A percentile compares a stretch with the other conserved stretches of the same genome.
Conservation (phyloP, 2,113 vertebrate genomes). For the Ciconia stormi region DNA sequence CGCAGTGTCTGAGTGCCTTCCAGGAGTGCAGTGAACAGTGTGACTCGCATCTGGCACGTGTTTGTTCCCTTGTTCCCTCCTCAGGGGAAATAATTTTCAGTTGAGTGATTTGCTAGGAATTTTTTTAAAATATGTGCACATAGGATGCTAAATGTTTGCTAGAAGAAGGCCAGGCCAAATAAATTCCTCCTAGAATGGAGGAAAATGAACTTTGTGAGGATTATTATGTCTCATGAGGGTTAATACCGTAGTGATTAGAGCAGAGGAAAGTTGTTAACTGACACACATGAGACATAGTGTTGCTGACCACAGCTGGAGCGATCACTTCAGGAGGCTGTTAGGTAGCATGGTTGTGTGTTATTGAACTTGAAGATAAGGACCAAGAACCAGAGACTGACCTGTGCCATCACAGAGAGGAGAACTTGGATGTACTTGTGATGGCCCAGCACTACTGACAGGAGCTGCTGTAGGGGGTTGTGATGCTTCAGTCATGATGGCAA, state of each 20-base stretch:
- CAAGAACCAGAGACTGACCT: not conserved
- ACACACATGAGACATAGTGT: rapidly evolving
- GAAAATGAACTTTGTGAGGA: not conserved
- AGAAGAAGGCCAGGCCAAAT: not conserved
- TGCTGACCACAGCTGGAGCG: not conserved
- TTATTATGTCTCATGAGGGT: not conserved
- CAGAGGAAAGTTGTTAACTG: not conserved
- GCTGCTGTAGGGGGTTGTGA: not conserved
- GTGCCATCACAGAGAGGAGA: not conserved
- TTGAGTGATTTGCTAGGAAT: not conserved
- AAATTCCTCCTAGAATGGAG: not conserved
- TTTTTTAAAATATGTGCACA: not conserved
- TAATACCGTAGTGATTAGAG: not conserved
- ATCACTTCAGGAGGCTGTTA: not conserved
- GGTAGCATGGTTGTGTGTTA: rapidly evolving
- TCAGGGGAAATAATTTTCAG: not conserved
- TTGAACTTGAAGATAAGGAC: not conserved
- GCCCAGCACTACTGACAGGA: not conserved
- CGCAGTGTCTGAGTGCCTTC: not conserved
- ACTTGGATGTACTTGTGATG: not conserved
- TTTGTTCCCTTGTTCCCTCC: not conserved
- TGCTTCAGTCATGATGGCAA: not conserved
- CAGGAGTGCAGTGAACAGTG: not conserved
- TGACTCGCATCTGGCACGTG: not conserved
- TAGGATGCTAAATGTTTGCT: not conserved